Evolutionary conservation across 2,888 invertebrate genomes (phyloP).

Genomic region (Oeneis ivallda): DNA sequence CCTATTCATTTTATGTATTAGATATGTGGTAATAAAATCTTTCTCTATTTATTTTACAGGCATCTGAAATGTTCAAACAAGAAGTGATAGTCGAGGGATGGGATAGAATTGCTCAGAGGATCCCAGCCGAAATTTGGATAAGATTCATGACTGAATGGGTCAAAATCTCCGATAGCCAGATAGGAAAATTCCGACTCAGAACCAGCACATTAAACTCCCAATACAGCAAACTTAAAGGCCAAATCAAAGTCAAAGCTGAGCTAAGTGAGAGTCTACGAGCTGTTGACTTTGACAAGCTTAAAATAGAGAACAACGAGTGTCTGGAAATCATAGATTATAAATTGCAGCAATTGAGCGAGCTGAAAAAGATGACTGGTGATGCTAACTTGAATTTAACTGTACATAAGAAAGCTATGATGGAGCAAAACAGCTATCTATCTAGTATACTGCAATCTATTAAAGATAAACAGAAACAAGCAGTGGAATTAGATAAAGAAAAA

Average conservation of each 20-base stretch:
- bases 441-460: constrained; percentile 66
- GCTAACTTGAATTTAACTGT: constrained; percentile 80
- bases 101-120: constrained; percentile 82
- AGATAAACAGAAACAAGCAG: constrained; percentile 61
- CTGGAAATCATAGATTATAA: constrained; percentile 79
- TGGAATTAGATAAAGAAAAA: constrained; percentile 67
- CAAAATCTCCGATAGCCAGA: constrained; percentile 75
- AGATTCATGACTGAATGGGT: constrained; percentile 84
- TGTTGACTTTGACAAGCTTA: constrained; percentile 84
- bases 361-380: constrained; percentile 82
- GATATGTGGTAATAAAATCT: too few species aligned
- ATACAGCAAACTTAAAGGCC: constrained; percentile 76
- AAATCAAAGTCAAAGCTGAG: constrained; percentile 79
- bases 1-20: too few species aligned
- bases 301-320: constrained; percentile 82
- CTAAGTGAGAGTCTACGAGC: constrained; percentile 81
- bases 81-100: constrained; percentile 76
- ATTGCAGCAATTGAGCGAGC: constrained; percentile 71
- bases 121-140: constrained; percentile 83
- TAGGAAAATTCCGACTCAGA: constrained; percentile 82
- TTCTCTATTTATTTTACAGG: constrained; percentile 32
- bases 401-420: constrained; percentile 80
- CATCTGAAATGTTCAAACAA: constrained; percentile 72
- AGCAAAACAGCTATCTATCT: constrained; percentile 71
- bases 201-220: constrained; percentile 80